Conservation (phyloP, 2,113 vertebrate genomes). For the Eurystomus gularis region DNA sequence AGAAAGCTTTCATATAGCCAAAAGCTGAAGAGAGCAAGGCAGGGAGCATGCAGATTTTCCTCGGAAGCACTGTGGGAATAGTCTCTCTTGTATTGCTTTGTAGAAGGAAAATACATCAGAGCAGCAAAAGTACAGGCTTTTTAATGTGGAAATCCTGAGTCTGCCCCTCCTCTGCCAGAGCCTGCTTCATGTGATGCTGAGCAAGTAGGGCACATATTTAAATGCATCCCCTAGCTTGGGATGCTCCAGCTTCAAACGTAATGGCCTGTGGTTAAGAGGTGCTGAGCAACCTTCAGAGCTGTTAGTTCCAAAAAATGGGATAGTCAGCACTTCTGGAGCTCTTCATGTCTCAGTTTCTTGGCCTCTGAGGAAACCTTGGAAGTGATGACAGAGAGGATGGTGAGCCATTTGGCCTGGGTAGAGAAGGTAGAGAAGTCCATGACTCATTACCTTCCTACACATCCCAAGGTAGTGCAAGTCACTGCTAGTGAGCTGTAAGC, state of each 20-base stretch:
- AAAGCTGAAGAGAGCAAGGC: not conserved
- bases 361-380: not conserved
- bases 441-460: not conserved
- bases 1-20: not conserved
- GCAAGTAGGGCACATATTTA: not conserved
- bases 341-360: conserved; percentile 4
- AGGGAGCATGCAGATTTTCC: not conserved
- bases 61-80: not conserved
- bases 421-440: not conserved
- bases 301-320: not conserved
- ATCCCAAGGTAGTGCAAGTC: not conserved
- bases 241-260: not conserved
- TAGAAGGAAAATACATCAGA: not conserved
- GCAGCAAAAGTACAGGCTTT: not conserved
- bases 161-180: not conserved
- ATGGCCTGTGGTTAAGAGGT: not conserved
- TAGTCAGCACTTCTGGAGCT: not conserved
- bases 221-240: not conserved
- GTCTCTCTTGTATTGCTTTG: not conserved
- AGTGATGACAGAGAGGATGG: not conserved
- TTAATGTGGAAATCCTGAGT: not conserved
- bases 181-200: not conserved
- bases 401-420: conserved; percentile 5
- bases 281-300: not conserved
- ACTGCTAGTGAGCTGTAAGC: not conserved